Evolutionary conservation across 2,113 vertebrate genomes (phyloP), one percentile per base, ranked within the genome.

Genomic region (Arizona elegans): DNA sequence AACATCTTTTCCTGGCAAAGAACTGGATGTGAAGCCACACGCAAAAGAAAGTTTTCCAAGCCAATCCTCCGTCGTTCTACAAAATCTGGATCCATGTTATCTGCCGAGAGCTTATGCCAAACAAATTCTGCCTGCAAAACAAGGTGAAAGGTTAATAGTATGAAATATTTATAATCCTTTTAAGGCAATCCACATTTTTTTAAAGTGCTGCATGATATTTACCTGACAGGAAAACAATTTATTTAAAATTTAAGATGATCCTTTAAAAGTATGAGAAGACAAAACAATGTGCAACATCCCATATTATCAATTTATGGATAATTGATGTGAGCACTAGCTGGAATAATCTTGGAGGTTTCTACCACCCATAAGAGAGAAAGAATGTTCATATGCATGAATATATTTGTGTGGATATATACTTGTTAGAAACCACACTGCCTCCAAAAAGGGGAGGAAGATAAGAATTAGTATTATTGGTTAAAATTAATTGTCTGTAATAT

Each of bases 31-130:
- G 98, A 99, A 81, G 98, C 98, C 91, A 99, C 98, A 43, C 99
- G 99, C 26, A 99, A 96, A 91, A 99, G 97, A 93, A 99, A 99
- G 96, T 99, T 99, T 97, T 99, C 99, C 95, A 99, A 97, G n/a
- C 99, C 99, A 0, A 99, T 98, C 92, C 99, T 97, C 91, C 99
- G 98, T 88, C 99, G 98, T 96, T 99, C 99, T 96, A 99, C 99
- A 95, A 99, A 99, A 96, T 99, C 99, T 1, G 99, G 99, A 96
- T 99, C 99, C 99, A 99, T 99, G 93, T 99, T 99, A 97, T 99
- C 99, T 81, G 99, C 99, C 0, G 99, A 99, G 8, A 99, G 97
- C 96, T 99, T 99, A 97, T 99, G 99, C 99, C 99, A 99, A 95
- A 99, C 99, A 92, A 99, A 99, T 97, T 99, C 99, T 93, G 99